Conservation (phyloP, 2,113 vertebrate genomes). For the Procavia capensis region DNA sequence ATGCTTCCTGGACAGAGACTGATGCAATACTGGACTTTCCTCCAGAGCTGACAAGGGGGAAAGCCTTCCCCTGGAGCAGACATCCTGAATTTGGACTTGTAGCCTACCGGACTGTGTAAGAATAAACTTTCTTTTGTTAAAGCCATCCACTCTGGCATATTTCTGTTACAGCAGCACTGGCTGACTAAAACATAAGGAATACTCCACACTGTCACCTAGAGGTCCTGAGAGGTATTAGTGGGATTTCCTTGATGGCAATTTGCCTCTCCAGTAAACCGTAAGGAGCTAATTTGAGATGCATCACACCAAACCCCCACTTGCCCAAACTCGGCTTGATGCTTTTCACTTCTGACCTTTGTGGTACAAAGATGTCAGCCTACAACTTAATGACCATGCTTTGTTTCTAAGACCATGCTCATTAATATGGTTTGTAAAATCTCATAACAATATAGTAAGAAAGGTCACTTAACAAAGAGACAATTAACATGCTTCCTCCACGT, state of each 20-base stretch:
- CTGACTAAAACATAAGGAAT: too few relatives aligned
- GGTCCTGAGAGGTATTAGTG: not conserved
- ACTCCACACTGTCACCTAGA: not conserved
- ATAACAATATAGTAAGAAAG: slow-evolving; percentile 58
- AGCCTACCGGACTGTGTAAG: too few relatives aligned
- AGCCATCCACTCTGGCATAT: too few relatives aligned
- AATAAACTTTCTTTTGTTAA: too few relatives aligned
- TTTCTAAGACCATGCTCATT: not conserved
- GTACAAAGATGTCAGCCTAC: not conserved
- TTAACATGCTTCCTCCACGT: slow-evolving; percentile 61
- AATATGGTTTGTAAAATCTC: slow-evolving; percentile 5
- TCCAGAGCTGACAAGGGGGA: too few relatives aligned
- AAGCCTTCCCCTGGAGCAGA: too few relatives aligned
- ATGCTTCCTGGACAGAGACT: too few relatives aligned
- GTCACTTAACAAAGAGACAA: slow-evolving; percentile 49
- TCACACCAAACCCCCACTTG: not conserved
- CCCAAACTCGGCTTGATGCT: not conserved
- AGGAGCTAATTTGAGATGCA: not conserved
- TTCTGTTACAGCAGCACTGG: too few relatives aligned
- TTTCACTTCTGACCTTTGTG: slow-evolving; percentile 5
- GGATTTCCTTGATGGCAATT: not conserved
- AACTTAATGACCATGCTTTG: not conserved
- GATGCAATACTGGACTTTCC: too few relatives aligned
- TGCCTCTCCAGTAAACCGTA: not conserved
- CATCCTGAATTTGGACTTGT: too few relatives aligned